Base-by-base conservation (phyloP, 1,140 invertebrate genomes). In the Campoletis sonorensis region DNA sequence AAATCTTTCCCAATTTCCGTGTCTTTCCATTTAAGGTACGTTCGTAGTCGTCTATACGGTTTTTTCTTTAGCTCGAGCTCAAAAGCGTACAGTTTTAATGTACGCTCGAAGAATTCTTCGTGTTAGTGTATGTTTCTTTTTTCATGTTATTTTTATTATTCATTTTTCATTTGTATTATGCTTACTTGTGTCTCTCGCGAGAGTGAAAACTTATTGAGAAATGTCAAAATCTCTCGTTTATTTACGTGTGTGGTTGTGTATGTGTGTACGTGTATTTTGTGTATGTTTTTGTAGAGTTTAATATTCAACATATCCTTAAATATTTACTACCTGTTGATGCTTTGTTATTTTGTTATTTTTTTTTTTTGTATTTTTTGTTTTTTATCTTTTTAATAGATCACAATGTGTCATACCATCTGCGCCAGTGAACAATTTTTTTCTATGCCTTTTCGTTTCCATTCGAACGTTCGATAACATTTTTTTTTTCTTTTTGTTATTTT, bases 381-480 rank as follows among this genome's bases (percentile, higher is more conserved):
- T 45, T 45, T 45, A 45, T 45, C 40, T 45, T 45, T 45, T 45
- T 45, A 45, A 89, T 90, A 90, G 88, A 91, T 91, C 90, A 91
- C 90, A 91, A 91, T 88, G 82, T 88, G 86, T 90, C 88, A 89
- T 89, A 90, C 89, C 88, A 89, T 86, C 87, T 87, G 86, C 86
- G 86, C 85, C 89, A 89, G 84, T 88, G 81, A 90, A 88, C 87
- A 84, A 88, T 89, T 87, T 84, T 82, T 58, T 58, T 23, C 75
- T 87, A 84, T 86, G 83, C 85, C 84, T 84, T 83, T 87, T 84
- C 84, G 83, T 85, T 86, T 86, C 84, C 84, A 73, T 85, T 85
- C 80, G 70, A 82, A 79, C 51, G 51, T 51, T 18, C 51, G 72
- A 76, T 76, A 71, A 45, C 40, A 45, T 45, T 45, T 45, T 45